Base-by-base conservation (phyloP, 2,797 vertebrate species). In the Acanthurus lineatus region DNA sequence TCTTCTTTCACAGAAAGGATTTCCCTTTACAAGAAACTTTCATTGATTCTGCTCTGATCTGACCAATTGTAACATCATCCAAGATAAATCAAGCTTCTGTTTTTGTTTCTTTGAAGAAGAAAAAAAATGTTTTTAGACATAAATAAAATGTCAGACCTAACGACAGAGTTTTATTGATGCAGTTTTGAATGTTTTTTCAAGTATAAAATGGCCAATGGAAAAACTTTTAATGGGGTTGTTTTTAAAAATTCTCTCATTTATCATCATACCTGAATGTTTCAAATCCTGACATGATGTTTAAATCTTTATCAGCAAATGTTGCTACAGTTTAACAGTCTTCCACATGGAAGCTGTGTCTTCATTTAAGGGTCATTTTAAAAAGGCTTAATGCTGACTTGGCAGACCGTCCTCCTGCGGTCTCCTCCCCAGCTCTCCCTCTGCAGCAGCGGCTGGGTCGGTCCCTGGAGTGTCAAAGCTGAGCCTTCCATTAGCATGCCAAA, bases 401-500 rank as follows among this genome's bases (percentile, higher is more conserved):
- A 59, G 56, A 58, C 35, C n/a, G 22, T 49, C 32, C 11, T 65
- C 19, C 17, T 45, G 9, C 10, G 11, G 61, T 42, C 63, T 56
- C 35, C 6, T 66, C 32, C 19, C 52, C 68, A n/a, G 10, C 35
- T 48, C 58, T 62, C 2, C 45, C 32, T 19, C 63, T 51, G 3
- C 53, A 38, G 49, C 5, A 17, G 47, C 32, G 0, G 14, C 54
- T 48, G 38, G n/a, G 6, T 64, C 35, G 5, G 20, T 57, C 32
- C 35, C 77, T 49, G 51, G 47, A 63, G 92, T 80, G 92, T 89
- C 85, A 86, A 83, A 90, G 77, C 73, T 69, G 69, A 88, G 77
- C 66, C 74, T 74, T 71, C 72, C 93, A 93, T 95, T 95, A 91
- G 90, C 95, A 95, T 95, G 89, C 89, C 88, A 96, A 96, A 95